These are phyloP conservation scores for Hemiscyllium ocellatum DNA, from an alignment of 2,113 vertebrate species.

Conservation along the genomic window DNA sequence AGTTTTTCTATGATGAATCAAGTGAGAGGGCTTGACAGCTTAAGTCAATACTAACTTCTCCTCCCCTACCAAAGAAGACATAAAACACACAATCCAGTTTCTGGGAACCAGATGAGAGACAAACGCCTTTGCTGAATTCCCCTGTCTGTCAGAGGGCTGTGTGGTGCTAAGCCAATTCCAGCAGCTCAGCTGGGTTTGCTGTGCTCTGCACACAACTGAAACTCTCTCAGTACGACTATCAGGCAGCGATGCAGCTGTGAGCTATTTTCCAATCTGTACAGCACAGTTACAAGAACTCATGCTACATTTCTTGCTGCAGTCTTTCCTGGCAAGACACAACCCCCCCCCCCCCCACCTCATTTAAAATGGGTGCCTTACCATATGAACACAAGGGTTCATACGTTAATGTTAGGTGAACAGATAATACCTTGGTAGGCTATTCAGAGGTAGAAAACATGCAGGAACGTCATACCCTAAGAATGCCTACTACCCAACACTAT, in stretches of 20 bases:
- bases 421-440: not conserved
- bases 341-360: too few species aligned
- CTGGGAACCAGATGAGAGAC: not conserved
- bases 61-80: not conserved
- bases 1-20: not conserved
- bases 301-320: not conserved
- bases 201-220: not conserved
- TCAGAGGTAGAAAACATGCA: not conserved
- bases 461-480: not conserved
- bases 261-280: not conserved
- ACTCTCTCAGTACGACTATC: not conserved
- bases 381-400: not conserved
- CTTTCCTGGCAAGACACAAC: not conserved
- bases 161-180: not conserved
- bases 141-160: not conserved
- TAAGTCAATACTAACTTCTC: not conserved
- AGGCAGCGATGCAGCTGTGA: not conserved
- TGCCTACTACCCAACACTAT: not conserved
- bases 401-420: not conserved
- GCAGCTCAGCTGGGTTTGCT: not conserved
- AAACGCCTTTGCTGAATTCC: not conserved
- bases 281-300: not conserved
- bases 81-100: not conserved
- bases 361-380: not conserved
- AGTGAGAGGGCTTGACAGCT: not conserved